Evolutionary conservation across 2,797 vertebrate species (phyloP).

Genomic region (Epinephelus awoara): DNA sequence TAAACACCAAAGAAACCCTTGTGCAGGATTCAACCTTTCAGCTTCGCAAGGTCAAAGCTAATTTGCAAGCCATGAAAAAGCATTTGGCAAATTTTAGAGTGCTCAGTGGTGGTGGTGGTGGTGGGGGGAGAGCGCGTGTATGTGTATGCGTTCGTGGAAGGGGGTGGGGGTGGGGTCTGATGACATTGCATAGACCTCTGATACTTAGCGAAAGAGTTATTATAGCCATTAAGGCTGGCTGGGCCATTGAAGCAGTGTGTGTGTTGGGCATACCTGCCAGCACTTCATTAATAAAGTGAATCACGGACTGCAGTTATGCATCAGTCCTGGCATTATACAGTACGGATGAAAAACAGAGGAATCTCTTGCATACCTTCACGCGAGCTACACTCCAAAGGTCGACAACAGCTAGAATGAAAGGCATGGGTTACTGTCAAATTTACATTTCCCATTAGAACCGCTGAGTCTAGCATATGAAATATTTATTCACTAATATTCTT

Average conservation of each 20-base stretch:
- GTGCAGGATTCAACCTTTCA: constrained; percentile 81
- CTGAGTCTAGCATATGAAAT: constrained; percentile 45
- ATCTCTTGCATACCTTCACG: constrained; percentile 31
- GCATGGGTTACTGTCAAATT: constrained; percentile 37
- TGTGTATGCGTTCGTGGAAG: not conserved
- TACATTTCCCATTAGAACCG: constrained; percentile 47
- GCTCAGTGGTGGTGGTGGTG: constrained; percentile 28
- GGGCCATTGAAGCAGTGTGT: constrained; percentile 64
- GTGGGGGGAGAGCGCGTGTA: not conserved
- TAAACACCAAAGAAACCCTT: constrained; percentile 77
- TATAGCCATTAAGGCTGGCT: constrained; percentile 81
- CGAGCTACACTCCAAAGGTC: constrained; percentile 50
- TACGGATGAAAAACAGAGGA: constrained; percentile 45
- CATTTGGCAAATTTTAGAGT: constrained; percentile 80
- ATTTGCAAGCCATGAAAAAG: constrained; percentile 84
- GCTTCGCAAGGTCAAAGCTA: constrained; percentile 83
- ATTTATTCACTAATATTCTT: constrained; percentile 49
- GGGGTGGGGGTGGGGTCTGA: constrained; percentile 51
- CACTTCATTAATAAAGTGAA: constrained; percentile 82
- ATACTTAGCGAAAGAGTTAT: constrained; percentile 85
- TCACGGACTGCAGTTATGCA: constrained; percentile 65
- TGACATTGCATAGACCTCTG: constrained; percentile 81
- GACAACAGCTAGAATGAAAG: constrained; percentile 44
- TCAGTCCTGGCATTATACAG: constrained; percentile 50
- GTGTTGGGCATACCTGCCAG: constrained; percentile 73